phyloP scores from a whole-genome alignment of 2,113 vertebrate genomes.

The Elaphurus davidianus region DNA sequence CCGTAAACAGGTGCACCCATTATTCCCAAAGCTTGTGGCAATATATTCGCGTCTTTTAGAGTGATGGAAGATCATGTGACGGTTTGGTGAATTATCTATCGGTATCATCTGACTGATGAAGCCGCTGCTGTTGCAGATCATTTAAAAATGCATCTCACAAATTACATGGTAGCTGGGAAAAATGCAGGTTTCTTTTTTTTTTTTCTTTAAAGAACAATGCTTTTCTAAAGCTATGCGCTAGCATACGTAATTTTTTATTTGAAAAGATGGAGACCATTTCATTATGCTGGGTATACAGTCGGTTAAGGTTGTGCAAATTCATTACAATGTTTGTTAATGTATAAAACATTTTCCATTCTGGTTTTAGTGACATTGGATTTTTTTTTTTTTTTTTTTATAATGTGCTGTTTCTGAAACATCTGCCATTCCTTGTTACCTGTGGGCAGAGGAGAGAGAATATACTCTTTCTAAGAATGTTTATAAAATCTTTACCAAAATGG shows the following conservation, averaged over 20 bases:
- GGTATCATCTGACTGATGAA: slow-evolving; percentile 93
- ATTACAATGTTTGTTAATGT: slow-evolving; percentile 94
- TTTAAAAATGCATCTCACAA: slow-evolving; percentile 91
- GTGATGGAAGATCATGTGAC: slow-evolving; percentile 94
- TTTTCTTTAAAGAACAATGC: slow-evolving; percentile 79
- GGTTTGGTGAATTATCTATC: slow-evolving; percentile 94
- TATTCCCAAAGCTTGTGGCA: slow-evolving; percentile 97
- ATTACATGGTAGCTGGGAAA: slow-evolving; percentile 87
- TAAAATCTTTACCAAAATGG: slow-evolving; percentile 77
- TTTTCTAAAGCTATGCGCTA: slow-evolving; percentile 78
- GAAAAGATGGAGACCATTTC: slow-evolving; percentile 82
- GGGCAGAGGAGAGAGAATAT: slow-evolving; percentile 78
- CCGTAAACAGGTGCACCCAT: slow-evolving; percentile 99
- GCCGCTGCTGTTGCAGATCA: slow-evolving; percentile 87
- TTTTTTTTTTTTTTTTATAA: slow-evolving; percentile 77
- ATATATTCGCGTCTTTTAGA: slow-evolving; percentile 96
- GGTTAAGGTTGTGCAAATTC: slow-evolving; percentile 92
- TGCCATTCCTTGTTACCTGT: slow-evolving; percentile 77
- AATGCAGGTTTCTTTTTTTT: slow-evolving; percentile 82
- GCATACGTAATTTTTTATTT: slow-evolving; percentile 83
- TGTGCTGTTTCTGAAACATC: slow-evolving; percentile 80
- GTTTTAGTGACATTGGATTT: slow-evolving; percentile 86
- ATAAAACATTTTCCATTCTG: slow-evolving; percentile 90
- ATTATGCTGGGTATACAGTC: slow-evolving; percentile 87
- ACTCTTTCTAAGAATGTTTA: slow-evolving; percentile 78